Conservation (phyloP, 2,888 invertebrate genomes). For the Pristionchus japonicus region DNA sequence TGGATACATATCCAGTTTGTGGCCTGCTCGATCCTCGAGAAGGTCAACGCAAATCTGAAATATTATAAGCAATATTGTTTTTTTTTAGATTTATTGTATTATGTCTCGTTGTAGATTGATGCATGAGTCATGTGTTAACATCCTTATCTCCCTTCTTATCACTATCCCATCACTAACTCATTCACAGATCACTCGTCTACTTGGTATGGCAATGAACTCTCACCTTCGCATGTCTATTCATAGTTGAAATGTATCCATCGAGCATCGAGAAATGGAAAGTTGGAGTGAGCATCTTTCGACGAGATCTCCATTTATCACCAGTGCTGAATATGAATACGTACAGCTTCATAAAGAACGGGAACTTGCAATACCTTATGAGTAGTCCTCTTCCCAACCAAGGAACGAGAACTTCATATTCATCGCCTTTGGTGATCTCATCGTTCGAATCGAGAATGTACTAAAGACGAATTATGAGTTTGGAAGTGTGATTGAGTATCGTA, state of each 20-base stretch:
- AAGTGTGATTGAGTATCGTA: too few species aligned
- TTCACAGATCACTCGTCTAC: background rate
- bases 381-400: conserved; percentile 25
- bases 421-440: conserved; percentile 9
- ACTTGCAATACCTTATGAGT: background rate
- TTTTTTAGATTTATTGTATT: background rate
- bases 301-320: conserved; percentile 23
- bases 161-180: background rate
- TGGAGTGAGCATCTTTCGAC: conserved; percentile 40
- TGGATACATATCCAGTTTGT: conserved; percentile 6
- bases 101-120: background rate
- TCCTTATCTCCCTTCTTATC: background rate
- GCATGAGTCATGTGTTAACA: background rate
- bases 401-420: conserved; percentile 18
- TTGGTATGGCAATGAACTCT: background rate
- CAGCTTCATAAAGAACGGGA: too few species aligned
- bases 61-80: background rate
- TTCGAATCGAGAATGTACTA: conserved; percentile 7
- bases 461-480: background rate
- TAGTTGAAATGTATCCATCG: conserved; percentile 8
- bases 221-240: conserved; percentile 42
- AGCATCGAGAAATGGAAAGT: conserved; percentile 39
- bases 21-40: background rate
- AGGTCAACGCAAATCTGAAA: conserved; percentile 17
- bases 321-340: background rate